These are phyloP conservation scores for Macropis europaea DNA, from an alignment of 2,888 invertebrate species.

Conservation along the genomic window DNA sequence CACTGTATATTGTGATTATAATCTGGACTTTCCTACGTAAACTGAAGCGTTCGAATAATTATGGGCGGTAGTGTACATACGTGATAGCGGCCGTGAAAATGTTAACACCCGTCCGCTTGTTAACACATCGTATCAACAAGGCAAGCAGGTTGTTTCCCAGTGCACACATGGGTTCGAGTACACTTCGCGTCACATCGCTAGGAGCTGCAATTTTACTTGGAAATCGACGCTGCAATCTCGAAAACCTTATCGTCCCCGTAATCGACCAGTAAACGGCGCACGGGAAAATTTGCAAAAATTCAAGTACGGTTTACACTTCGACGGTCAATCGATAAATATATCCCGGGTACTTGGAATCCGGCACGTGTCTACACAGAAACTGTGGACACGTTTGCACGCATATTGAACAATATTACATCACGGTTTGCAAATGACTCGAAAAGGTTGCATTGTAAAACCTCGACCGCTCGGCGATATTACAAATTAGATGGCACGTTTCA, in stretches of 20 bases:
- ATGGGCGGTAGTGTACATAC: no score
- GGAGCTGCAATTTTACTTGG: background rate
- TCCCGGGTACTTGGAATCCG: background rate
- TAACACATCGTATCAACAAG: slow-evolving; percentile 13
- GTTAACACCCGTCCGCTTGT: background rate
- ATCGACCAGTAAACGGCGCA: background rate
- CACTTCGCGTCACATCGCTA: background rate
- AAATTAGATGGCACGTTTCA: no score
- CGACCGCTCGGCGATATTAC: no score
- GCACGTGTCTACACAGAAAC: no score
- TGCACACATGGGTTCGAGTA: background rate
- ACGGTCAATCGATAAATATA: background rate
- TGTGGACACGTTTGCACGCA: background rate
- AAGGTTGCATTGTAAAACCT: no score
- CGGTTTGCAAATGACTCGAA: background rate
- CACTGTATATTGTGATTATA: no score
- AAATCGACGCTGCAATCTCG: background rate
- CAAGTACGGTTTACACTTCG: no score
- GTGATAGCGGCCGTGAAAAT: background rate
- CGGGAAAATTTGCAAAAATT: background rate
- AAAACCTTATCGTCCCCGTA: background rate
- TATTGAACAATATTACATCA: background rate
- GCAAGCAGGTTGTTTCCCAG: background rate
- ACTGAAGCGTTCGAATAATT: no score
- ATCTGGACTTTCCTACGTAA: no score